A percentile compares a stretch with the other conserved stretches of the same genome.
phyloP scores from a whole-genome alignment of 64 coral and sea anemone species.

The Montipora cactus region DNA sequence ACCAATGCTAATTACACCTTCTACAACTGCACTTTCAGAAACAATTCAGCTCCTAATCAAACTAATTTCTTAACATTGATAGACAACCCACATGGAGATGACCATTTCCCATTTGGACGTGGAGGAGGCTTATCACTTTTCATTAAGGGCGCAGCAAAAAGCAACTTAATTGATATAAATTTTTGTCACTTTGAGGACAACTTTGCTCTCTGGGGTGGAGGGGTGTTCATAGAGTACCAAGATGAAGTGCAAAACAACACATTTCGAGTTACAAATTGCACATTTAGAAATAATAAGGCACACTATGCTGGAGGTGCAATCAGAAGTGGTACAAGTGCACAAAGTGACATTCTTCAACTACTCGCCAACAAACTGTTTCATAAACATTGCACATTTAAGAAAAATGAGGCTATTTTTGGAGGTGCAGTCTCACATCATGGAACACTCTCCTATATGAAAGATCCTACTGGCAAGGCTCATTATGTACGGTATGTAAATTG shows the following conservation, averaged over 20 bases:
- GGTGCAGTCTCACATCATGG: constrained; percentile 77
- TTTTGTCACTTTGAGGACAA: constrained; percentile 74
- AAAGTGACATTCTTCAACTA: background rate
- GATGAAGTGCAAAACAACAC: constrained; percentile 62
- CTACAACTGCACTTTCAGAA: constrained; percentile 48
- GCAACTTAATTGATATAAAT: constrained; percentile 44
- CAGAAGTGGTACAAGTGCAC: constrained; percentile 40
- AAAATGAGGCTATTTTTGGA: constrained; percentile 58
- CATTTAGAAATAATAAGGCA: constrained; percentile 59
- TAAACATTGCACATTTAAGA: constrained; percentile 57
- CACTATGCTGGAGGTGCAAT: constrained; percentile 75
- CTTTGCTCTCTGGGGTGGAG: constrained; percentile 70
- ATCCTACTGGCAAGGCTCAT: background rate
- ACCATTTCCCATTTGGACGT: constrained; percentile 59
- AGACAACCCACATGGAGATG: constrained; percentile 31
- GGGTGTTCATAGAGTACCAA: constrained; percentile 75
- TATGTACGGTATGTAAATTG: constrained; percentile 56
- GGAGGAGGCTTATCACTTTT: constrained; percentile 81
- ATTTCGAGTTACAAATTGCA: constrained; percentile 39
- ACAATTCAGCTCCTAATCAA: constrained; percentile 48
- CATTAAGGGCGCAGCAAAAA: constrained; percentile 30
- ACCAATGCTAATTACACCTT: constrained; percentile 18
- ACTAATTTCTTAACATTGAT: constrained; percentile 13
- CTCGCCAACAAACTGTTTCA: constrained; percentile 47
- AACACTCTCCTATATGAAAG: constrained; percentile 22